Evolutionary conservation across 2,797 vertebrate genomes (phyloP), one percentile per base, ranked within the genome.

Genomic region (Pseudomugil tenellus): DNA sequence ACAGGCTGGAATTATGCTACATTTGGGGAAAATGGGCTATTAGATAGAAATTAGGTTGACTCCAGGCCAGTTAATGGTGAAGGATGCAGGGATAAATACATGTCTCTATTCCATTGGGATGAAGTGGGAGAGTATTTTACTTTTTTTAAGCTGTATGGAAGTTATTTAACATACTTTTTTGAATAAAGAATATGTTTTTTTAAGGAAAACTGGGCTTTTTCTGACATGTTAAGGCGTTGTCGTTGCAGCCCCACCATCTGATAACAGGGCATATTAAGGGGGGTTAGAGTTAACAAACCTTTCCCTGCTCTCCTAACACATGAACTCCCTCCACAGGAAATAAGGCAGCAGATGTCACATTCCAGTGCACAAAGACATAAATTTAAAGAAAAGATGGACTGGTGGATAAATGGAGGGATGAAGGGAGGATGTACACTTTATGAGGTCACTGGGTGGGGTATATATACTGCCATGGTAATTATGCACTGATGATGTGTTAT

Each of bases 321-420:
- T 63, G 17, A 28, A 58, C 77, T 80, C 56, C 66, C 61, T 70
- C 53, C 58, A 77, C 89, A 92, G 93, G 91, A 93, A 93, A 89
- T 91, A 83, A 92, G 84, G 72, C 82, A 89, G 80, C 79, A 79
- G 79, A 85, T 89, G 74, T 89, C 85, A 89, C 79, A 86, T 85
- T 77, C 71, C 58, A 80, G 60, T 53, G 63, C n/a, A 60, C 69
- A 70, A 77, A 77, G 71, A 57, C 58, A 34, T 72, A 65, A 81
- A 76, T 65, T 64, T 65, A 52, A 81, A 88, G 84, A 70, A 69
- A 81, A 77, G 83, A 88, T 62, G 67, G 76, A 66, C 53, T n/a
- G 58, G 29, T 53, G 29, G 29, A 29, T 29, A 29, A 29, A 29
- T 29, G 32, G 69, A 55, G 73, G 72, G 52, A 60, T 49, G 49